A percentile compares a stretch with the other conserved stretches of the same genome.
Evolutionary conservation across 1,140 invertebrate genomes (phyloP).

Genomic region (Zaprionus gabonicus): DNA sequence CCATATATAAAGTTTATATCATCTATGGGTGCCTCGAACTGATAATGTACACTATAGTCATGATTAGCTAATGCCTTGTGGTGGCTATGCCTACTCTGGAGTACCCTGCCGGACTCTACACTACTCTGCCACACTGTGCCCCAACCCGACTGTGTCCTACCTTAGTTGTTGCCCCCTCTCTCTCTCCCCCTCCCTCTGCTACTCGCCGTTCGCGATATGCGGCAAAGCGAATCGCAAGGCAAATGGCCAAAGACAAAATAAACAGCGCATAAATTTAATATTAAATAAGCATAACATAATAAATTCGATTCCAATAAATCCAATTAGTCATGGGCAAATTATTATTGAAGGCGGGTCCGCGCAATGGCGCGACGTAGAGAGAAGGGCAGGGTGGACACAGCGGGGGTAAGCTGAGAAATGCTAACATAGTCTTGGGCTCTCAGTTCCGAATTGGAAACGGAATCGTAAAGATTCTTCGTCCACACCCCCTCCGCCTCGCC

Average conservation of each 20-base stretch:
- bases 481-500: slow-evolving; percentile 22
- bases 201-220: background rate
- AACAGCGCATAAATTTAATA: slow-evolving; percentile 78
- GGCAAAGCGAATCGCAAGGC: slow-evolving; percentile 18
- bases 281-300: slow-evolving; percentile 80
- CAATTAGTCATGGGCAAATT: slow-evolving; percentile 83
- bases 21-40: background rate
- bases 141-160: background rate
- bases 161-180: background rate
- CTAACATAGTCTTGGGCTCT: background rate
- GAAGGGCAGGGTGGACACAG: background rate
- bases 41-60: background rate
- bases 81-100: background rate
- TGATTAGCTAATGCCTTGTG: background rate
- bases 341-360: slow-evolving; percentile 69
- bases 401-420: slow-evolving; percentile 2
- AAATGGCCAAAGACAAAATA: slow-evolving; percentile 59
- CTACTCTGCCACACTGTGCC: background rate
- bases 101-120: background rate
- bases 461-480: slow-evolving; percentile 4
- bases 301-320: slow-evolving; percentile 83
- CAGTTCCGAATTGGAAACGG: slow-evolving; percentile 17
- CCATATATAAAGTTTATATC: too few species aligned
- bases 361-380: background rate
- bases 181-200: background rate